phyloP scores from a whole-genome alignment of 1,140 invertebrate genomes.

The Oryzaephilus surinamensis region DNA sequence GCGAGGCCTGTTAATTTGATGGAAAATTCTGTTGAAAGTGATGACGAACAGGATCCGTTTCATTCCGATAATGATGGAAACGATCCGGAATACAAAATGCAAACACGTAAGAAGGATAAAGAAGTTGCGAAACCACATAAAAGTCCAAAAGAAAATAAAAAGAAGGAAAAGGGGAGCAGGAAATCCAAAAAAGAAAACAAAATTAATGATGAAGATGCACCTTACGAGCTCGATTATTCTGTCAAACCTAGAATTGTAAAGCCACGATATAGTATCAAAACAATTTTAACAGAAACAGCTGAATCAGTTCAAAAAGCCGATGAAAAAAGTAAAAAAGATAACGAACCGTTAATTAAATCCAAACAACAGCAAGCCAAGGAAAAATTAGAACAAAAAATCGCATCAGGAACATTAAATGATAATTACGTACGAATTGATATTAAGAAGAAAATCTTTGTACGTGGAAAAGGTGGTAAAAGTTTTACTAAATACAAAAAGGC shows the following conservation, averaged over 20 bases:
- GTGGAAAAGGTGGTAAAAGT: conserved; percentile 69
- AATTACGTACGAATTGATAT: conserved; percentile 88
- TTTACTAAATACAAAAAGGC: conserved; percentile 74
- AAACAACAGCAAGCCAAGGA: conserved; percentile 36
- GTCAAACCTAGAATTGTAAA: conserved; percentile 30
- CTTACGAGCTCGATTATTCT: conserved; percentile 32
- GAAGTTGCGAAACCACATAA: conserved; percentile 1
- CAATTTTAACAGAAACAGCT: conserved; percentile 25
- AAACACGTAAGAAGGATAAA: conserved; percentile 6
- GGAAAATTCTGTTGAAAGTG: conserved; percentile 10
- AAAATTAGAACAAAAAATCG: conserved; percentile 54
- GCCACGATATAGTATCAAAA: no score
- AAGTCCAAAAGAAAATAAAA: conserved; percentile 10
- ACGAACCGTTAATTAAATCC: conserved; percentile 21
- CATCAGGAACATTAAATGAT: conserved; percentile 63
- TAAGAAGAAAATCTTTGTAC: conserved; percentile 78
- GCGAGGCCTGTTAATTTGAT: neutral
- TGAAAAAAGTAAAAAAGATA: conserved; percentile 10
- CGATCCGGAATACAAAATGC: conserved; percentile 21
- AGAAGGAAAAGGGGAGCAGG: conserved; percentile 7
- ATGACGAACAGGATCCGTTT: conserved; percentile 27
- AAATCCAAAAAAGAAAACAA: conserved; percentile 9
- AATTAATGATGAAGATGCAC: neutral
- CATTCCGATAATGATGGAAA: conserved; percentile 21
- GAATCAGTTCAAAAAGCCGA: conserved; percentile 15